Percentiles rank a stretch among this genome's conserved stretches.
phyloP scores from a whole-genome alignment of 1,140 invertebrate species.

The Drosophila sturtevanti region DNA sequence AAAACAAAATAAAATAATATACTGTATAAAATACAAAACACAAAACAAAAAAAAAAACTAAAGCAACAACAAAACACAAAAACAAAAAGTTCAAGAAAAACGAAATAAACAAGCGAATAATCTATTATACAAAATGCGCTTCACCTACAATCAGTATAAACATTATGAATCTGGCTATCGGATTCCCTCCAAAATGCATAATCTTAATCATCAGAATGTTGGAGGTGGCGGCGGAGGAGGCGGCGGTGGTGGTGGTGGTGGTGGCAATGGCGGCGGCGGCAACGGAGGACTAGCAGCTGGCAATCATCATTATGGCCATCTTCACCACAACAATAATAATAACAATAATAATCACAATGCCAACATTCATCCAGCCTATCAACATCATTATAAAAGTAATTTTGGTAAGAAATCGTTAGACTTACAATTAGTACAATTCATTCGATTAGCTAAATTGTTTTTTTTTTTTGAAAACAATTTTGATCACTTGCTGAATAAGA shows the following conservation, averaged over 20 bases:
- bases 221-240: slow-evolving; percentile 27
- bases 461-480: too few relatives aligned
- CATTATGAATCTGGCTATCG: slow-evolving; percentile 81
- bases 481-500: too few relatives aligned
- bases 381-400: slow-evolving; percentile 78
- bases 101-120: slow-evolving; percentile 10
- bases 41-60: slow-evolving; percentile 13
- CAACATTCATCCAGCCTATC: slow-evolving; percentile 58
- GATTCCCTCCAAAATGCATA: slow-evolving; percentile 81
- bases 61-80: slow-evolving; percentile 28
- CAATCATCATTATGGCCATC: slow-evolving; percentile 28
- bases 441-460: neutral
- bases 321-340: slow-evolving; percentile 32
- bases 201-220: slow-evolving; percentile 48
- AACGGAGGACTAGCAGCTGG: slow-evolving; percentile 12
- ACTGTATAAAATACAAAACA: neutral
- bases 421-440: neutral
- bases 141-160: slow-evolving; percentile 82
- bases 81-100: slow-evolving; percentile 16
- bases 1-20: slow-evolving; percentile 3
- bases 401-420: slow-evolving; percentile 60
- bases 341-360: slow-evolving; percentile 39
- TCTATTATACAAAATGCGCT: slow-evolving; percentile 67
- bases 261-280: slow-evolving; percentile 24
- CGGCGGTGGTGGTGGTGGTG: slow-evolving; percentile 13